A percentile compares a stretch with the other conserved stretches of the same genome.
These are phyloP conservation scores for Cotesia congregata DNA, from an alignment of 2,888 invertebrate genomes.

Conservation along the genomic window DNA sequence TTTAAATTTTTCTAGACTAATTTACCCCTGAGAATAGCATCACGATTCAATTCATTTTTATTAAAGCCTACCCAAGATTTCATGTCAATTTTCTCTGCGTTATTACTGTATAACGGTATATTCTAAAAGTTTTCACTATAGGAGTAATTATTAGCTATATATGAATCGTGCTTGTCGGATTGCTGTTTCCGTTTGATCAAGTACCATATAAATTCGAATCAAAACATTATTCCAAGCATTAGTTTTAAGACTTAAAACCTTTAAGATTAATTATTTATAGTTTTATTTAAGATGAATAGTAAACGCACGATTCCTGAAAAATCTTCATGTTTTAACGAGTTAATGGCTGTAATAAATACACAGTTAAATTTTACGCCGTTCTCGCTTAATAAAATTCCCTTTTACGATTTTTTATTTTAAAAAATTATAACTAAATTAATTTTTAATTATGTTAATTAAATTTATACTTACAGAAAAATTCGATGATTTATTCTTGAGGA, in stretches of 20 bases:
- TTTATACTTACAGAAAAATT: slow-evolving; percentile 25
- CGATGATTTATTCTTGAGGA: slow-evolving; percentile 35
- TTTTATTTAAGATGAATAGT: neutral
- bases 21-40: slow-evolving; percentile 17
- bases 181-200: neutral
- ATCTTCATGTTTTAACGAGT: neutral
- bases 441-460: neutral
- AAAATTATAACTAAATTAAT: no score
- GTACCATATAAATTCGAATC: neutral
- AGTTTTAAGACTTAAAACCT: neutral
- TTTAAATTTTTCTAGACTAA: neutral
- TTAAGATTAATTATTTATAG: neutral
- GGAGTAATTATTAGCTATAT: neutral
- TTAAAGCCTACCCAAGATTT: slow-evolving; percentile 11
- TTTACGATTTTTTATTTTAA: no score
- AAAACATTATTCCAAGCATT: neutral
- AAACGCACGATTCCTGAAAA: neutral
- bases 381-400: neutral
- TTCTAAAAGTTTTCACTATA: neutral
- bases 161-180: neutral
- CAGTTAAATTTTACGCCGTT: neutral
- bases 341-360: neutral
- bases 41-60: slow-evolving; percentile 21
- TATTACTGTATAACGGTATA: slow-evolving; percentile 27
- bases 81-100: slow-evolving; percentile 16